Percentiles rank a stretch among this genome's conserved stretches.
phyloP scores from a whole-genome alignment of 2,888 invertebrate species.

The Celastrina argiolus region DNA sequence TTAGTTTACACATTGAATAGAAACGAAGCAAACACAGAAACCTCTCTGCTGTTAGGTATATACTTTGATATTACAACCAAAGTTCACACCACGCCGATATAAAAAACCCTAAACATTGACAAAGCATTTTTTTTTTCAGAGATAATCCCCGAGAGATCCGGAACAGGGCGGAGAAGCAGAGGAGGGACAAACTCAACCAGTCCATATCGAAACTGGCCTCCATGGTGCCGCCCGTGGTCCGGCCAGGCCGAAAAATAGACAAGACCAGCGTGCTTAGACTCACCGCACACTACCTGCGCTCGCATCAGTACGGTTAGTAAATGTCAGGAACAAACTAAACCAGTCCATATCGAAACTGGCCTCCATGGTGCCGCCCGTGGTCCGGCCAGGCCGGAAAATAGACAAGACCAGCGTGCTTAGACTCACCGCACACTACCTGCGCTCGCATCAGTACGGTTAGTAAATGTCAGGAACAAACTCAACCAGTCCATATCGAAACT shows the following conservation, averaged over 20 bases:
- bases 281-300: constrained; percentile 82
- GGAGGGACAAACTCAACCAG: constrained; percentile 91
- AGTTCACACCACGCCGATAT: background rate
- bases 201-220: constrained; percentile 88
- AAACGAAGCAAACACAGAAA: too few species aligned
- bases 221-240: constrained; percentile 88
- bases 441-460: constrained; percentile 16
- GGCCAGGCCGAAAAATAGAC: constrained; percentile 88
- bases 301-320: constrained; percentile 26
- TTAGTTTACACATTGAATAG: too few species aligned
- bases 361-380: constrained; percentile 43
- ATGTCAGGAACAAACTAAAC: constrained; percentile 47
- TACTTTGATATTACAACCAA: too few species aligned
- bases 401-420: constrained; percentile 95
- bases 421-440: constrained; percentile 85
- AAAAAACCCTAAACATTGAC: background rate
- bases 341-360: constrained; percentile 34
- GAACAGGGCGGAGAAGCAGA: constrained; percentile 92
- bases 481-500: constrained; percentile 51
- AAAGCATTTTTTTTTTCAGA: constrained; percentile 38
- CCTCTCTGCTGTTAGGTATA: too few species aligned
- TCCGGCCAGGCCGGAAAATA: constrained; percentile 83
- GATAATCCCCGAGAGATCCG: constrained; percentile 82
- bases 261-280: constrained; percentile 93
- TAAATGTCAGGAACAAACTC: constrained; percentile 30